A percentile compares a stretch with the other conserved stretches of the same genome.
Evolutionary conservation across 2,888 invertebrate species (phyloP).

Genomic region (Teinopalpus imperialis): DNA sequence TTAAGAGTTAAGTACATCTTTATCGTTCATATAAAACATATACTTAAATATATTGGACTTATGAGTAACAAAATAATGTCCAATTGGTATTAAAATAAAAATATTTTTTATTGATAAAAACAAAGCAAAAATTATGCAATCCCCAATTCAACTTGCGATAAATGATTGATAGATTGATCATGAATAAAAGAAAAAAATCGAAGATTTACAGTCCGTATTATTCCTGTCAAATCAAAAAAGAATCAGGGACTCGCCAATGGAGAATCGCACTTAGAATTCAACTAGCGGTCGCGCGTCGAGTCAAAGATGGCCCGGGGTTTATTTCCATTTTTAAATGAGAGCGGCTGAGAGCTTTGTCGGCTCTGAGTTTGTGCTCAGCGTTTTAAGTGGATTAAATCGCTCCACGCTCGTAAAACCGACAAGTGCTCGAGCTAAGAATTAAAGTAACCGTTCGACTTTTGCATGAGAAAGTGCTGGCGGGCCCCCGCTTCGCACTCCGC

Average conservation of each 20-base stretch:
- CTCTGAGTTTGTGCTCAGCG: slow-evolving; percentile 79
- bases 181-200: slow-evolving; percentile 11
- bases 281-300: slow-evolving; percentile 66
- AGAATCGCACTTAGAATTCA: slow-evolving; percentile 75
- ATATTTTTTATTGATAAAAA: no score
- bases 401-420: slow-evolving; percentile 81
- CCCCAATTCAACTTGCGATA: background rate
- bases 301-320: slow-evolving; percentile 79
- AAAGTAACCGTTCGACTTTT: slow-evolving; percentile 81
- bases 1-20: no score
- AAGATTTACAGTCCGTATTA: slow-evolving; percentile 21
- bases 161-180: slow-evolving; percentile 15
- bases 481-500: slow-evolving; percentile 64
- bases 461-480: slow-evolving; percentile 78
- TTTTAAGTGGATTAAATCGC: slow-evolving; percentile 83
- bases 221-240: slow-evolving; percentile 51
- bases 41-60: no score
- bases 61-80: no score
- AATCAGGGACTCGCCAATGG: slow-evolving; percentile 61
- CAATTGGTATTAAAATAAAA: no score
- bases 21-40: no score
- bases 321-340: slow-evolving; percentile 83
- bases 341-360: slow-evolving; percentile 82
- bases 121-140: slow-evolving; percentile 2
- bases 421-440: slow-evolving; percentile 79